A percentile compares a stretch with the other conserved stretches of the same genome.
phyloP scores from a whole-genome alignment of 2,113 vertebrate species.

The Trogon melanurus region DNA sequence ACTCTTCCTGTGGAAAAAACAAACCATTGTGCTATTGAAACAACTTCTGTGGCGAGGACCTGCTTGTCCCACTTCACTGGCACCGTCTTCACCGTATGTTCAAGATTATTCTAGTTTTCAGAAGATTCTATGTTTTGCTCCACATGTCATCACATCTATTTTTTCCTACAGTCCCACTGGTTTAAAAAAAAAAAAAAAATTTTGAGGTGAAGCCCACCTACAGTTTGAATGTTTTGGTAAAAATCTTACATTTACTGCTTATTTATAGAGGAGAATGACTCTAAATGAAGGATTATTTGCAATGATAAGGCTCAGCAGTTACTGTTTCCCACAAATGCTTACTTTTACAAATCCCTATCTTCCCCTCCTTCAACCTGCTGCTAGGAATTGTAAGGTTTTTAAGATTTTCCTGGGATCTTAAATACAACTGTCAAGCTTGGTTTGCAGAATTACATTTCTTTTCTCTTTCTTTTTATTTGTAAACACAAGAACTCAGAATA shows the following conservation, averaged over 20 bases:
- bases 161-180: background rate
- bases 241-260: background rate
- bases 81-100: rapidly evolving
- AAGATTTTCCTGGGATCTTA: background rate
- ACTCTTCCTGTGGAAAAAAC: background rate
- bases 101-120: background rate
- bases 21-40: background rate
- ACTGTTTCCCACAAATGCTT: background rate
- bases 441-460: background rate
- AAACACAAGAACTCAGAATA: background rate
- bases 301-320: background rate
- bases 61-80: background rate
- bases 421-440: background rate
- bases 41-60: background rate
- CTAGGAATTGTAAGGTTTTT: background rate
- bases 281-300: background rate
- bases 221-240: background rate
- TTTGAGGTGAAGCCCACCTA: background rate
- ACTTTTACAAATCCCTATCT: background rate
- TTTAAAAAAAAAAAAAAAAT: background rate
- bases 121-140: background rate
- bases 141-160: background rate
- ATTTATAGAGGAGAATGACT: background rate
- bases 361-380: background rate
- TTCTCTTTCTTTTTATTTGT: background rate